A percentile compares a stretch with the other conserved stretches of the same genome.
Evolutionary conservation across 2,888 invertebrate species (phyloP).

Genomic region (Tolmerus cingulatus): DNA sequence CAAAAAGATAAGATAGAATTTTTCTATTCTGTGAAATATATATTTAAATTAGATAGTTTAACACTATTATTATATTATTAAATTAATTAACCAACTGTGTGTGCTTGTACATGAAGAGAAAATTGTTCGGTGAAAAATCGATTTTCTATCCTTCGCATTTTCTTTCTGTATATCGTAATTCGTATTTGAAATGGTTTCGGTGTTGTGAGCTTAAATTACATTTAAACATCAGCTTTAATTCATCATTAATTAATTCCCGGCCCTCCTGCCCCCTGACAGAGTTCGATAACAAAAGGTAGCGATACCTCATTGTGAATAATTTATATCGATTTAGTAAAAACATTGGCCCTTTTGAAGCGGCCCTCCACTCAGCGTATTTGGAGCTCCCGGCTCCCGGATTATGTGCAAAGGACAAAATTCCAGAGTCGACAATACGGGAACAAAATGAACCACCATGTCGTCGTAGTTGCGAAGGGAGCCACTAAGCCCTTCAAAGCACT

Average conservation of each 20-base stretch:
- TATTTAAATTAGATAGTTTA: background rate
- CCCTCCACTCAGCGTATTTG: background rate
- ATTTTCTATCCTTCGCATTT: background rate
- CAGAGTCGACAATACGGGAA: background rate
- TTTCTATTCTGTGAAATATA: background rate
- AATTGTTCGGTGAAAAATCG: background rate
- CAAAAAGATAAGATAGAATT: background rate
- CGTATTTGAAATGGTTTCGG: background rate
- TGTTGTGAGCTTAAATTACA: background rate
- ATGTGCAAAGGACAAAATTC: background rate
- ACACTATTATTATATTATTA: background rate
- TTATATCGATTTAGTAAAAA: background rate
- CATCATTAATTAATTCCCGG: background rate
- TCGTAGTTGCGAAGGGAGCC: background rate
- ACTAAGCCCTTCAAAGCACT: background rate
- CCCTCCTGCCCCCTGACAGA: background rate
- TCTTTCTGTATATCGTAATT: background rate
- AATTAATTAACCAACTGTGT: background rate
- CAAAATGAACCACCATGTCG: background rate
- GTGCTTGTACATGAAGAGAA: background rate
- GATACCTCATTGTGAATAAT: background rate
- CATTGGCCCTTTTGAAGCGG: background rate
- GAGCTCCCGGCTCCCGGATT: background rate
- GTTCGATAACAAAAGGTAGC: background rate
- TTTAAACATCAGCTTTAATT: background rate